These are phyloP conservation scores for Halictus rubicundus DNA, from an alignment of 1,140 invertebrate species.

Conservation along the genomic window DNA sequence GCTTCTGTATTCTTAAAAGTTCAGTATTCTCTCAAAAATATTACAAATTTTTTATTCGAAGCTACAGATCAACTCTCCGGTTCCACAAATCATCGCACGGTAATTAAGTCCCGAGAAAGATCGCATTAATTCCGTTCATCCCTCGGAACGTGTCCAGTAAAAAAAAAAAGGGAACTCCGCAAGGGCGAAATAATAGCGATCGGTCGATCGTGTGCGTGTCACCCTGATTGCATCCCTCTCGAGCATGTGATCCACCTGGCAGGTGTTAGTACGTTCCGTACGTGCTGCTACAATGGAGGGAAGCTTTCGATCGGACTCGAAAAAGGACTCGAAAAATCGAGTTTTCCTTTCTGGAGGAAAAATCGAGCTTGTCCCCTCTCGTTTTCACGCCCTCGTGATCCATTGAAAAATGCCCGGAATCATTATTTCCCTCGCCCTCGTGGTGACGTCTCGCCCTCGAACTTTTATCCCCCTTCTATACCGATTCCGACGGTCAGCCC, in stretches of 20 bases:
- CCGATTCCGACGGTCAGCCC: constrained; percentile 18
- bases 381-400: constrained; percentile 43
- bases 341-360: not conserved
- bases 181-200: not conserved
- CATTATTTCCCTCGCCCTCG: constrained; percentile 65
- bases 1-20: too few species aligned
- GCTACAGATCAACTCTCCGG: too few species aligned
- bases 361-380: not conserved
- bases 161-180: not conserved
- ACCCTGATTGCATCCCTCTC: not conserved
- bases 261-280: not conserved
- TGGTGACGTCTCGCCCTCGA: constrained; percentile 31
- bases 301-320: not conserved
- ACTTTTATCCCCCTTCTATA: not conserved
- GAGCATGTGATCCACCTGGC: not conserved
- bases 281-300: not conserved
- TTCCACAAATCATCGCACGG: too few species aligned
- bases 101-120: not conserved
- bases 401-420: constrained; percentile 62
- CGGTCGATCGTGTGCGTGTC: not conserved
- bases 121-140: not conserved
- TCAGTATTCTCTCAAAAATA: not conserved
- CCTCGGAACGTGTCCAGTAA: not conserved
- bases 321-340: not conserved
- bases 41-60: too few species aligned